Evolutionary conservation across 2,797 vertebrate species (phyloP), one percentile per base, ranked within the genome.

Genomic region (Pogoniulus pusillus): DNA sequence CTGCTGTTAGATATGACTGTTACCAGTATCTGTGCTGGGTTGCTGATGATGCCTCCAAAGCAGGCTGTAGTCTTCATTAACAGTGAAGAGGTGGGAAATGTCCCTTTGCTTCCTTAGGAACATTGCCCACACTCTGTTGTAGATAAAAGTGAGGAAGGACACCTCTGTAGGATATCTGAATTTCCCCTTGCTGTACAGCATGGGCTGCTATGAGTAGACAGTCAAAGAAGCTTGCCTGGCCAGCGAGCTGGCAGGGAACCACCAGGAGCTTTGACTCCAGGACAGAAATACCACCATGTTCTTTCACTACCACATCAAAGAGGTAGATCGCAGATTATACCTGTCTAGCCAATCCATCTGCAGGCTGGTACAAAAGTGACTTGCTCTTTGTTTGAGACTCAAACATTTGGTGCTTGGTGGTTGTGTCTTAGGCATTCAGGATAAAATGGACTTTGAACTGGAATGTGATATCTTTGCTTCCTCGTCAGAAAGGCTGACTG

Each of bases 401-500:
- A 91, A 94, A 89, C 71, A 86, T 73, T 84, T 91, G 69, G 51
- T 83, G 7, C 41, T 65, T 64, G 70, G 70, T 93, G 74, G 60
- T 26, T 78, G 55, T 32, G 57, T 58, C 39, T 63, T 72, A 72
- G 39, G 34, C 39, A 49, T 54, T 87, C 88, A 62, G 24, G 58
- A 57, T 34, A 93, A 83, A 94, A 64, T 3, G 74, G 90, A 94
- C 94, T 95, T 95, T 81, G 88, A 94, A 75, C 91, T 15, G 54
- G 45, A 86, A 64, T 0, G 1, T 55, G 58, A 88, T 68, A 74
- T 4, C 16, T 49, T 70, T 12, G 47, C 29, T 87, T 92, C 53
- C 84, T 70, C 3, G 2, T 75, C 30, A 66, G 47, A 51, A 74
- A 87, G 26, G 26, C 26, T n/a, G 34, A 39, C 51, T 84, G 6